Evolutionary conservation across 2,888 invertebrate genomes (phyloP), one percentile per base, ranked within the genome.

Genomic region (Coenonympha glycerion): DNA sequence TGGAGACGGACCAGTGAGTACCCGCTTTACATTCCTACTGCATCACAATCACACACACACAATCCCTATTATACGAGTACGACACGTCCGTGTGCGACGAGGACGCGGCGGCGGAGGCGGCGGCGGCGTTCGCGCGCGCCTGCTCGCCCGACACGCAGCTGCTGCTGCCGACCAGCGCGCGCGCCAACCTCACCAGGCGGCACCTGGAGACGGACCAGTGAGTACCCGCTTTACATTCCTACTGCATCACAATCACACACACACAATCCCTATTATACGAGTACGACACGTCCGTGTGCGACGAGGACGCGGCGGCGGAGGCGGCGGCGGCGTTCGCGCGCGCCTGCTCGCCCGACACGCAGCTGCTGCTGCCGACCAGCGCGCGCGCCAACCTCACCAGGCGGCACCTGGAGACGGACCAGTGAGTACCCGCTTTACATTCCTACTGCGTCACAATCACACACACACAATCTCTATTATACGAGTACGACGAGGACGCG

Each of bases 81-180:
- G 93, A 93, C n/a, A n/a, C n/a, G n/a, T n/a, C n/a, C 58, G 76
- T 78, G 60, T 86, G 88, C 62, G 89, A 83, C 69, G 83, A 77
- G 64, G 89, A 79, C 16, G 87, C 79, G 55, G 88, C 78, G 53
- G 88, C 69, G 52, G 84, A 82, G 69, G 85, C 85, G 39, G 83
- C 85, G 53, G 93, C 94, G 63, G 92, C 93, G 45, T 95, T 96
- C 83, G 93, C 94, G 44, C 92, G 93, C 91, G 93, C 85, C 89
- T 93, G 95, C 60, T 95, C 97, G 63, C 90, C 96, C 66, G 97
- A 98, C 87, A 92, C 94, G 66, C 95, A 95, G 79, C 91, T 93
- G 60, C 88, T 95, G 63, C 87, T 95, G 91, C 63, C 93, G 90
- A 67, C 88, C 91, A 33, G 61, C 52, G 87, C 90, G 66, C 90